Evolutionary conservation across 2,113 vertebrate genomes (phyloP).

Genomic region (Aramus guarauna): DNA sequence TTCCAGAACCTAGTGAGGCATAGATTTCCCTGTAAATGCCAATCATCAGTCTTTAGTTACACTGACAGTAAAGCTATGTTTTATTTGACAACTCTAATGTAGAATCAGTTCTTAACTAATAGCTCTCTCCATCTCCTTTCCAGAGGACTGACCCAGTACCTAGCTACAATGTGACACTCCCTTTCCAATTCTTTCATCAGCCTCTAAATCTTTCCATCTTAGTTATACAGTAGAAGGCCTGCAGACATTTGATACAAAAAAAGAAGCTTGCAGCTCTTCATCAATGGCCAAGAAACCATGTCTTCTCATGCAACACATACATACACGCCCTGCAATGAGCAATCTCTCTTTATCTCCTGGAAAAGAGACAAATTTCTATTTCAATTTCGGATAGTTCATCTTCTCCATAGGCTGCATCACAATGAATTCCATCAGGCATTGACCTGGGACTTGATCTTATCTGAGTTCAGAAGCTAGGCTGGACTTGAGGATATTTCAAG

Average conservation of each 20-base stretch:
- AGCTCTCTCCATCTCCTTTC: not conserved
- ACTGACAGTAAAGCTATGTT: not conserved
- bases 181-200: not conserved
- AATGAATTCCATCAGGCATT: not conserved
- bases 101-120: not conserved
- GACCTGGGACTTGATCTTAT: not conserved
- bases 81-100: not conserved
- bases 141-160: not conserved
- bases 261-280: not conserved
- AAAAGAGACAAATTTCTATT: not conserved
- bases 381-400: not conserved
- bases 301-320: not conserved
- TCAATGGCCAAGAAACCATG: not conserved
- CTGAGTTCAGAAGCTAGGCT: not conserved
- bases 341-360: not conserved
- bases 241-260: not conserved
- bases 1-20: not conserved
- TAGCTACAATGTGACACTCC: not conserved
- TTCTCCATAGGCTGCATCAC: not conserved
- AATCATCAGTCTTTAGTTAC: not conserved
- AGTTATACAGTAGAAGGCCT: not conserved
- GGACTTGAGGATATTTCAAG: not conserved
- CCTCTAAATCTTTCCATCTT: not conserved
- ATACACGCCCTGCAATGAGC: too few species aligned
- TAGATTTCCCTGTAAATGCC: not conserved